These are phyloP conservation scores for Ochropleura leucogaster DNA, from an alignment of 2,888 invertebrate species.

Conservation along the genomic window DNA sequence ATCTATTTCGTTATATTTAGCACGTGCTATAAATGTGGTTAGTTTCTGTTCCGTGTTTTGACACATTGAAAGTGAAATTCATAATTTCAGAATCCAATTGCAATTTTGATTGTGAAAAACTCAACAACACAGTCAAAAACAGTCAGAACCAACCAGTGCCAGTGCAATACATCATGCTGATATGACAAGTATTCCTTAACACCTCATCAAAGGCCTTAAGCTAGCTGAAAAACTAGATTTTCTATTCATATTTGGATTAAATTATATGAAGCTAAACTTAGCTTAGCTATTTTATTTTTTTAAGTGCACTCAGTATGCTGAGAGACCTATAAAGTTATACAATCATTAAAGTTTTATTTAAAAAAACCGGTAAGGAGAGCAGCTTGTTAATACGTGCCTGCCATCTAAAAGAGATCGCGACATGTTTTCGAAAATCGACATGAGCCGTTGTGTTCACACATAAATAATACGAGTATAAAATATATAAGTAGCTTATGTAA, in stretches of 20 bases:
- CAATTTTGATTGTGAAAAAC: not conserved
- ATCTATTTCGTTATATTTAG: not conserved
- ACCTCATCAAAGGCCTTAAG: not conserved
- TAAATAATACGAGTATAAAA: slow-evolving; percentile 7
- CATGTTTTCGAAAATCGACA: slow-evolving; percentile 6
- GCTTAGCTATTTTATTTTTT: too few relatives aligned
- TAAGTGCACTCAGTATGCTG: too few relatives aligned
- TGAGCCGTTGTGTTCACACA: not conserved
- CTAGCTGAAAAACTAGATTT: too few relatives aligned
- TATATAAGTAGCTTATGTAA: slow-evolving; percentile 7
- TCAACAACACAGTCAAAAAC: not conserved
- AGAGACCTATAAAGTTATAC: not conserved
- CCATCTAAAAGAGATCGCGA: slow-evolving; percentile 3
- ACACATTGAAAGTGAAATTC: not conserved
- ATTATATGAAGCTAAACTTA: not conserved
- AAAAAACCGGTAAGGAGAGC: not conserved
- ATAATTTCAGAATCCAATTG: not conserved
- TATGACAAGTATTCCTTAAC: not conserved
- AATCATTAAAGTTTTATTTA: slow-evolving; percentile 5
- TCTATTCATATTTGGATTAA: not conserved
- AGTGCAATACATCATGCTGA: too few relatives aligned
- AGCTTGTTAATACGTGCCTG: not conserved
- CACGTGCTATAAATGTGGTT: not conserved
- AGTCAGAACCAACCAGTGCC: not conserved
- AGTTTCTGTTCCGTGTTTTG: not conserved